Percentiles rank a stretch among this genome's conserved stretches.
Evolutionary conservation across 2,797 vertebrate genomes (phyloP).

Genomic region (Austrolebias charrua): DNA sequence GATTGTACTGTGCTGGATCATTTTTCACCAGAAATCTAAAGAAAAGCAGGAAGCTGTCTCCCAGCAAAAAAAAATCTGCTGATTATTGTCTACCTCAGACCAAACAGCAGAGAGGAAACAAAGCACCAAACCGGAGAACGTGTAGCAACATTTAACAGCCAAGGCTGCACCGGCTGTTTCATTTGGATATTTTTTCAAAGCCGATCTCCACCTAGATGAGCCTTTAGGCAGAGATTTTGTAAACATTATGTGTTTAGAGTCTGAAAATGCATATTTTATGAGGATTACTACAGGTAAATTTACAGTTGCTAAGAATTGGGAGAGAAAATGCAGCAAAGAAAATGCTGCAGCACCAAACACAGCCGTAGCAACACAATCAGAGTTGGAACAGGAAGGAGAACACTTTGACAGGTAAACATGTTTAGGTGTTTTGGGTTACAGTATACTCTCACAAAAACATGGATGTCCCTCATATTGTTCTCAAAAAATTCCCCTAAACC

Average conservation of each 20-base stretch:
- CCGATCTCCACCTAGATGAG: conserved; percentile 7
- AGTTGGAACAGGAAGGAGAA: not conserved
- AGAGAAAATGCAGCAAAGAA: not conserved
- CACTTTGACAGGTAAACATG: not conserved
- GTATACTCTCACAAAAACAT: not conserved
- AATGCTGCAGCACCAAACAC: not conserved
- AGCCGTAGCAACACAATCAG: not conserved
- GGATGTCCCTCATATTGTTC: not conserved
- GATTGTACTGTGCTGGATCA: not conserved
- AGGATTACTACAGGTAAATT: not conserved
- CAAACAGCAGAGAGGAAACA: conserved; percentile 5
- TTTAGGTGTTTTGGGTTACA: not conserved
- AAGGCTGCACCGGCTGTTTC: not conserved
- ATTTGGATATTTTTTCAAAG: conserved; percentile 2
- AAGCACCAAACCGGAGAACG: not conserved
- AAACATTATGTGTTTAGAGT: not conserved
- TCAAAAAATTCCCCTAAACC: no score
- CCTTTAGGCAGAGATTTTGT: not conserved
- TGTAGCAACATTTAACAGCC: conserved; percentile 5
- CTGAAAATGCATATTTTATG: conserved; percentile 1
- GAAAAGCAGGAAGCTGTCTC: not conserved
- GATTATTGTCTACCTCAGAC: not conserved
- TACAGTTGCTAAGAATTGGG: not conserved
- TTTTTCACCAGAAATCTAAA: conserved; percentile 7
- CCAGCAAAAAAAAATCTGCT: not conserved